These are phyloP conservation scores for Hydropotes inermis DNA, from an alignment of 2,113 vertebrate species.

Conservation along the genomic window DNA sequence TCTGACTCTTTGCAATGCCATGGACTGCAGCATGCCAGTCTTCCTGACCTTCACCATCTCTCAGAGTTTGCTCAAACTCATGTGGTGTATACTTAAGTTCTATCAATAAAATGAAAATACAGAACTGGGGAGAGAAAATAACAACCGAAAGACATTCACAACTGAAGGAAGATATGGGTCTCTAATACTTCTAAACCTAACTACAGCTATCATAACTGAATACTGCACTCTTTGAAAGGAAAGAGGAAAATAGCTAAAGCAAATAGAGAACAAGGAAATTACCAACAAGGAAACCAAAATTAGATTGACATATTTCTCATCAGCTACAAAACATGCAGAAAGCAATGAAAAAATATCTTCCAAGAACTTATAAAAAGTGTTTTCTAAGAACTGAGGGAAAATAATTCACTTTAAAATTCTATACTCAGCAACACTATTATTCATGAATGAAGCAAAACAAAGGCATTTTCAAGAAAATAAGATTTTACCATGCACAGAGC, in stretches of 20 bases:
- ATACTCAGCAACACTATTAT: background rate
- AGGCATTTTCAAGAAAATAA: constrained; percentile 32
- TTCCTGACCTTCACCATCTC: background rate
- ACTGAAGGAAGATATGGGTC: background rate
- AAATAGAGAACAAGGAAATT: constrained; percentile 2
- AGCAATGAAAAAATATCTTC: background rate
- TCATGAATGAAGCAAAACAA: background rate
- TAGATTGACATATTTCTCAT: background rate
- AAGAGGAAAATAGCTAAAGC: background rate
- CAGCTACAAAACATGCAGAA: constrained; percentile 21
- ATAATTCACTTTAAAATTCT: background rate
- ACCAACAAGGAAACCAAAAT: background rate
- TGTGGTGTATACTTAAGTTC: background rate
- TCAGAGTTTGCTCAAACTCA: background rate
- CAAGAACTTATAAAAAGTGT: background rate
- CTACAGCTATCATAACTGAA: background rate
- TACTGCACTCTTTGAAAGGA: background rate
- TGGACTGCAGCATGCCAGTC: background rate
- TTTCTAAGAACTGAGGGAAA: background rate
- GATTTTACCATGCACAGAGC: background rate
- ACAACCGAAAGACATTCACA: background rate
- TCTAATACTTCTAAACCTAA: background rate
- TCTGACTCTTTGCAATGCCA: background rate
- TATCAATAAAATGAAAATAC: background rate
- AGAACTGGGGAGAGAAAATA: background rate